Base-by-base conservation (phyloP, 35 echinoderm and acorn worm species). In the Patiria miniata region DNA sequence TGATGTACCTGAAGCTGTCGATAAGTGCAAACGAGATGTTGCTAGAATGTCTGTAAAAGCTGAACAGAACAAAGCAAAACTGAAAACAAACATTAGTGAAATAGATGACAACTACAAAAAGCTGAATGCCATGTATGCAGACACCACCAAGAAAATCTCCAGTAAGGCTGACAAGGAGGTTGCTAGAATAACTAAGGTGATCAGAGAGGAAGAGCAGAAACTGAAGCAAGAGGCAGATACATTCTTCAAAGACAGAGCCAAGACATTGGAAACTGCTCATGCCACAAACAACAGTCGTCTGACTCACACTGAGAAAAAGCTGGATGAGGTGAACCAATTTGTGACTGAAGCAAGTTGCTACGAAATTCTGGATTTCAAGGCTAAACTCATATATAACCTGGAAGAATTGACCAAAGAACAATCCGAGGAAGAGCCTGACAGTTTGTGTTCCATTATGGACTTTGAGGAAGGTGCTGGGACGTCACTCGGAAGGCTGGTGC, bases 331-430 rank as follows among this genome's bases (percentile, higher is more conserved):
- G 23, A 69, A 69, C 33, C 61, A 69, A 34, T 29, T 69, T 14
- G 33, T 69, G 61, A 29, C 61, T 10, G 18, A 29, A 29, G 61
- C 61, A 69, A 69, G 61, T 34, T 69, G 22, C 21, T 34, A 69
- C 28, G 61, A 69, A 34, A 69, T 69, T 69, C 61, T 69, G 61
- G 8, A 69, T 69, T 69, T 69, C 61, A 69, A 6, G 61, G 22
- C 12, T 16, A 69, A 69, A 69, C 61, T 69, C 28, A 21, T 33
- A 21, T 8, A 29, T 34, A 69, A 23, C 12, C 61, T 69, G 19
- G 18, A 69, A 30, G 61, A 21, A 33, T 9, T 36, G 12, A 73
- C n/a, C 28, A 29, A 69, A 23, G 33, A 4, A 29, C 61, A 69
- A 0, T 9, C 22, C 5, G 7, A 69, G 61, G 28, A 1, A 8